Evolutionary conservation across 2,888 invertebrate genomes (phyloP), one percentile per base, ranked within the genome.

Genomic region (Sepioteuthis lessoniana): DNA sequence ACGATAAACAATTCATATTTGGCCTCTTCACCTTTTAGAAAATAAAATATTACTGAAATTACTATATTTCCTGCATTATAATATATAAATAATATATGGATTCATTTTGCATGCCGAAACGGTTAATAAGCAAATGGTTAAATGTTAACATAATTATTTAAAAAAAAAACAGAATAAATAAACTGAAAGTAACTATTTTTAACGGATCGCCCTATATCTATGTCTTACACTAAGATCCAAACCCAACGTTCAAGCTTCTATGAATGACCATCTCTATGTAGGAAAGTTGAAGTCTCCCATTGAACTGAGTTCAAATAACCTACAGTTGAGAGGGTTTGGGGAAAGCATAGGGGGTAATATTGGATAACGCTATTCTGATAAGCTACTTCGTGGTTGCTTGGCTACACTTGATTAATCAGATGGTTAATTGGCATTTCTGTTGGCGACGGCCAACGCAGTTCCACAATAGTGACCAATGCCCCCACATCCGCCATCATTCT

Each of bases 331-430:
- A 25, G 21, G n/a, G 76, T 76, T 7, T 42, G 42, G n/a, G 28
- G 28, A 31, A 10, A 10, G 60, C 7, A 0, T 31, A 7, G 21
- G 60, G 8, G 31, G 76, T 55, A 55, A 55, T 25, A 7, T 35
- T 76, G 10, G n/a, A 76, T 76, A 76, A 35, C 76, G 10, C 35
- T 16, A 35, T 76, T 10, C n/a, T 76, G n/a, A 76, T 76, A 76
- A 76, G 76, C 76, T 76, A 76, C 35, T 76, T n/a, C 76, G 76
- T 0, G 76, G 76, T 76, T 76, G 76, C 76, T 76, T 35, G 76
- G 76, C 76, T 76, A n/a, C 76, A 76, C 76, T 76, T 76, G 76
- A 76, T 76, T 76, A 76, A 76, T 76, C 76, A 35, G n/a, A 76
- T 76, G 76, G n/a, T 76, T 76, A 76, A 76, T 76, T 76, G 76